These are phyloP conservation scores for Drosophila nigrodunni DNA, from an alignment of 1,140 invertebrate species.

Conservation along the genomic window DNA sequence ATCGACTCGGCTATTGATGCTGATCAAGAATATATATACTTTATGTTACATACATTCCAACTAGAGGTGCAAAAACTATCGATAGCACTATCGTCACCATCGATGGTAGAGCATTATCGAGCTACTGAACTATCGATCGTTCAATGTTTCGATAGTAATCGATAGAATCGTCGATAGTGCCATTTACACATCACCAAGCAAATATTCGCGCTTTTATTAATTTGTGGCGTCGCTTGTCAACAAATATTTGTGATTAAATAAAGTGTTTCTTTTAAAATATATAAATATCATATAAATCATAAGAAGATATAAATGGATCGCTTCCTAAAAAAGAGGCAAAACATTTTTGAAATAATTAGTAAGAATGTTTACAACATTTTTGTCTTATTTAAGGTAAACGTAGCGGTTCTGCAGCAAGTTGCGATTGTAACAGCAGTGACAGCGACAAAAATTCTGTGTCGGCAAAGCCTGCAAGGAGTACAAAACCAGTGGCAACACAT, in stretches of 20 bases:
- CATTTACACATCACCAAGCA: too few relatives aligned
- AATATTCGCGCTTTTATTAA: neutral
- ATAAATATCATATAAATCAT: too few relatives aligned
- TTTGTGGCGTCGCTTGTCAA: neutral
- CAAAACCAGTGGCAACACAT: conserved; percentile 39
- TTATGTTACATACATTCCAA: too few relatives aligned
- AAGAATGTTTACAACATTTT: neutral
- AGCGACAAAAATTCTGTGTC: conserved; percentile 7
- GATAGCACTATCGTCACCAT: conserved; percentile 1
- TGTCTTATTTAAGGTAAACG: neutral
- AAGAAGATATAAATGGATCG: neutral
- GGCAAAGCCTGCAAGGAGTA: conserved; percentile 13
- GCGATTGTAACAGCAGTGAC: conserved; percentile 19
- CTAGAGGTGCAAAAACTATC: neutral
- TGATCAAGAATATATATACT: too few relatives aligned
- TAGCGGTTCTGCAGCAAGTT: neutral
- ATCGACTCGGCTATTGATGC: too few relatives aligned
- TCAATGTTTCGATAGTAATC: neutral
- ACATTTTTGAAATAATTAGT: neutral
- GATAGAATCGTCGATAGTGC: neutral
- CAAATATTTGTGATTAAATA: neutral
- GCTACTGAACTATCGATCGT: neutral
- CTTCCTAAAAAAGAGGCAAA: neutral
- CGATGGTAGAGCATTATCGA: neutral
- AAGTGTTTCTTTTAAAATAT: too few relatives aligned